Conservation (phyloP, 2,888 invertebrate species). For the Griposia aprilina region DNA sequence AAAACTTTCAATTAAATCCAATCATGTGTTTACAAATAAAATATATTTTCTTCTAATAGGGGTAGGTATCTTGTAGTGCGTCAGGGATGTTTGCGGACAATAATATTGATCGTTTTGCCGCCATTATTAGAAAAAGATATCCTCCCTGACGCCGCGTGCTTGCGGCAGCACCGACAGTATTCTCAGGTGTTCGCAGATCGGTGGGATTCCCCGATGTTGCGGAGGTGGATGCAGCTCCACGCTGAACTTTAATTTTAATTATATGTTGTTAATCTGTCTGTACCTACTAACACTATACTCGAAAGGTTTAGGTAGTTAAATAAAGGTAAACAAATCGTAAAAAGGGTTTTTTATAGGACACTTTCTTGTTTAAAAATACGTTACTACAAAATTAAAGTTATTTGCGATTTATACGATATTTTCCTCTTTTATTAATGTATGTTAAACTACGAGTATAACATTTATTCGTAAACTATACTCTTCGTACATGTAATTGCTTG, state of each 20-base stretch:
- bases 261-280: neutral
- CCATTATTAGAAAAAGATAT: neutral
- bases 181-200: neutral
- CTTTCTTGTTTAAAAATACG: too few relatives aligned
- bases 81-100: neutral
- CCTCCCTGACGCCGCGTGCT: neutral
- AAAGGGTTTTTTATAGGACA: too few relatives aligned
- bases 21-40: neutral
- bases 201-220: neutral
- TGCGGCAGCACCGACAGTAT: neutral
- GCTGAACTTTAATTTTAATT: neutral
- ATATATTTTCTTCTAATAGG: neutral
- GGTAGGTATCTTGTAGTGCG: too few relatives aligned
- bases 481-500: too few relatives aligned
- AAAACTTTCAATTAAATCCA: neutral
- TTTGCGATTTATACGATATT: too few relatives aligned
- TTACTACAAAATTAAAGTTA: too few relatives aligned
- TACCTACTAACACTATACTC: too few relatives aligned
- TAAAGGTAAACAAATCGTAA: too few relatives aligned
- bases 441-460: too few relatives aligned
- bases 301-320: too few relatives aligned
- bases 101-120: neutral
- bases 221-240: neutral
- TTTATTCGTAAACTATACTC: too few relatives aligned
- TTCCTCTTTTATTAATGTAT: too few relatives aligned